Conservation (phyloP, 1,140 invertebrate genomes). For the Drosophila littoralis region DNA sequence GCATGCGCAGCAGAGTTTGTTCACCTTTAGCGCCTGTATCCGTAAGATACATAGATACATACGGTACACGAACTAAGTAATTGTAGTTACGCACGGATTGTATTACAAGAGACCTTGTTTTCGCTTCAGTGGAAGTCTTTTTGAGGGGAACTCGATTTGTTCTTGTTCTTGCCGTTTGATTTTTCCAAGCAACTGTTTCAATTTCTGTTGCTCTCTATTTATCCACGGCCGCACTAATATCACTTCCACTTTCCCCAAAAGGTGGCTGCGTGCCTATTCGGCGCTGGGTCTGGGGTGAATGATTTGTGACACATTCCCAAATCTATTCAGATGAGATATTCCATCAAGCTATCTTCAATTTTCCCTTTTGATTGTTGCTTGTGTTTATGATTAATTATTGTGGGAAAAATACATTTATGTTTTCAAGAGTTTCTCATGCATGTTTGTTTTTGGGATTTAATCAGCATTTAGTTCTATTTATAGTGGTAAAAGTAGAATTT, state of each 20-base stretch:
- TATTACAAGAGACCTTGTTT: conserved; percentile 59
- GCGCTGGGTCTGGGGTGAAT: conserved; percentile 52
- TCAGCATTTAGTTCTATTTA: neutral
- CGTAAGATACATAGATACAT: conserved; percentile 32
- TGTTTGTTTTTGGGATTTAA: too few species aligned
- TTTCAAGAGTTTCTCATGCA: too few species aligned
- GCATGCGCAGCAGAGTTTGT: conserved; percentile 72
- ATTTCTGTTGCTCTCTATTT: conserved; percentile 68
- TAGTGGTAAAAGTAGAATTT: neutral
- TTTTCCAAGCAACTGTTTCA: conserved; percentile 76
- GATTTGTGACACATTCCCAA: conserved; percentile 72
- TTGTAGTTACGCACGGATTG: conserved; percentile 81
- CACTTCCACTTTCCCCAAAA: conserved; percentile 62
- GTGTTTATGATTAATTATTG: conserved; percentile 68
- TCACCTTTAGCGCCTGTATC: conserved; percentile 57
- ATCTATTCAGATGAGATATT: conserved; percentile 2
- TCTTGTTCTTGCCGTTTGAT: conserved; percentile 40
- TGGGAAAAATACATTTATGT: conserved; percentile 51
- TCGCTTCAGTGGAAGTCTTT: conserved; percentile 54
- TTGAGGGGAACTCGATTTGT: neutral
- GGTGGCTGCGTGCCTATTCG: conserved; percentile 19
- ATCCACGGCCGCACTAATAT: conserved; percentile 67
- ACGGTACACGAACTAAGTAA: conserved; percentile 58
- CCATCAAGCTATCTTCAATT: conserved; percentile 10
- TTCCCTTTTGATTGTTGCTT: conserved; percentile 30